Evolutionary conservation across 2,113 vertebrate genomes (phyloP).

Genomic region (Mustela lutreola): DNA sequence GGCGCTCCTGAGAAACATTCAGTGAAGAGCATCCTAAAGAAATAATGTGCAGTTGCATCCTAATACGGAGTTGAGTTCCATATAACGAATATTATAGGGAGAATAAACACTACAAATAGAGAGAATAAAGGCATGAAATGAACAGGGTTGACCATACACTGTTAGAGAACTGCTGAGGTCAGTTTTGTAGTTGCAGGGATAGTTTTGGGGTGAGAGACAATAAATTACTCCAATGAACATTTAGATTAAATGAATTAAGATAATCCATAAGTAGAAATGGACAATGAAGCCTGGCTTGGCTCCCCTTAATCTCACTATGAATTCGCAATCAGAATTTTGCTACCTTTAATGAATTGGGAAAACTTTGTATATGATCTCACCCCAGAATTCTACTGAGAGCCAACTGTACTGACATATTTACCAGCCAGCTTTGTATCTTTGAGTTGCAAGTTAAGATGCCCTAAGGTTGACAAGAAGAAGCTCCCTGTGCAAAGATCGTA

Average conservation of each 20-base stretch:
- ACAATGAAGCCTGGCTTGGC: background rate
- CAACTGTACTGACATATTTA: background rate
- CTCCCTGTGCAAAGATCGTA: background rate
- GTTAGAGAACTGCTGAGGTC: background rate
- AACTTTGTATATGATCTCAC: background rate
- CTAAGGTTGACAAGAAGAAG: background rate
- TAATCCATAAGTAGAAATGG: background rate
- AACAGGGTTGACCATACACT: fast-evolving
- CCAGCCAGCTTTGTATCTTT: background rate
- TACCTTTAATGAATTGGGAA: background rate
- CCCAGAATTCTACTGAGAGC: background rate
- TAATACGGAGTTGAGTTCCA: background rate
- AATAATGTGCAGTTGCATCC: background rate
- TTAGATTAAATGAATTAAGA: background rate
- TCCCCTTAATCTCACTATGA: background rate
- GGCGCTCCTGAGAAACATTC: background rate
- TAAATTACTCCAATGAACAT: background rate
- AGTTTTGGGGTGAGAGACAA: background rate
- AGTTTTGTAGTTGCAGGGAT: background rate
- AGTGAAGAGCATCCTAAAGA: background rate
- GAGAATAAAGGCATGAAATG: background rate
- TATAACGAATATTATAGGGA: background rate
- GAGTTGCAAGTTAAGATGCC: background rate
- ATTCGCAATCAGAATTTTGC: background rate
- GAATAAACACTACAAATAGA: background rate